Evolutionary conservation across 2,113 vertebrate species (phyloP).

Genomic region (Austrofundulus limnaeus): DNA sequence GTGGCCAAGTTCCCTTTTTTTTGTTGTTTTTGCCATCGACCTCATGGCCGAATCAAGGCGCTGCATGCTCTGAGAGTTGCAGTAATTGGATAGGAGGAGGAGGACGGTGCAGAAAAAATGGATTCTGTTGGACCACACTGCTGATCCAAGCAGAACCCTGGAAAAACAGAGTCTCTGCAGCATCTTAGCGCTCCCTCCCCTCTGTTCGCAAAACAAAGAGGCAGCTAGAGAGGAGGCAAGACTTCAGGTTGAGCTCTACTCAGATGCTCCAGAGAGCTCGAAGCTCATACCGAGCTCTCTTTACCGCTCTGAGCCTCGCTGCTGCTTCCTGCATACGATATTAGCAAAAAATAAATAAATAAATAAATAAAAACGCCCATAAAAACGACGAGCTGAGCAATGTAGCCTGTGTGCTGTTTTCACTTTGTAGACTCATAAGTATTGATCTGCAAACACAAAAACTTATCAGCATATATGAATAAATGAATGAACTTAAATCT

Average conservation of each 20-base stretch:
- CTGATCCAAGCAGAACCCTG: slow-evolving; percentile 65
- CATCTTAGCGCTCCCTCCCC: slow-evolving; percentile 41
- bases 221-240: slow-evolving; percentile 55
- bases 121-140: slow-evolving; percentile 54
- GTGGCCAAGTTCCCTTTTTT: slow-evolving; percentile 24
- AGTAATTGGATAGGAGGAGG: slow-evolving; percentile 64
- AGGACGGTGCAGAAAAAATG: slow-evolving; percentile 44
- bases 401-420: slow-evolving; percentile 31
- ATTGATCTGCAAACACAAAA: slow-evolving; percentile 49
- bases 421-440: slow-evolving; percentile 31
- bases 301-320: slow-evolving; percentile 46
- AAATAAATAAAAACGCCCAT: slow-evolving; percentile 11
- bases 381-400: slow-evolving; percentile 27
- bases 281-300: slow-evolving; percentile 45
- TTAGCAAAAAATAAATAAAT: no score
- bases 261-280: slow-evolving; percentile 48
- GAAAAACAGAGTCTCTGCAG: slow-evolving; percentile 52
- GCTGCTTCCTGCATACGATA: slow-evolving; percentile 49
- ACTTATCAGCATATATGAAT: slow-evolving; percentile 39
- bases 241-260: slow-evolving; percentile 61
- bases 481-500: slow-evolving; percentile 31
- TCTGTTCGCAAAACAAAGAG: slow-evolving; percentile 71
- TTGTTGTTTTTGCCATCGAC: slow-evolving; percentile 19
- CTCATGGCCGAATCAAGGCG: slow-evolving; percentile 31
- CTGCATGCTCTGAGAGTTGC: slow-evolving; percentile 53